Evolutionary conservation across 2,797 vertebrate species (phyloP).

Genomic region (Parambassis ranga): DNA sequence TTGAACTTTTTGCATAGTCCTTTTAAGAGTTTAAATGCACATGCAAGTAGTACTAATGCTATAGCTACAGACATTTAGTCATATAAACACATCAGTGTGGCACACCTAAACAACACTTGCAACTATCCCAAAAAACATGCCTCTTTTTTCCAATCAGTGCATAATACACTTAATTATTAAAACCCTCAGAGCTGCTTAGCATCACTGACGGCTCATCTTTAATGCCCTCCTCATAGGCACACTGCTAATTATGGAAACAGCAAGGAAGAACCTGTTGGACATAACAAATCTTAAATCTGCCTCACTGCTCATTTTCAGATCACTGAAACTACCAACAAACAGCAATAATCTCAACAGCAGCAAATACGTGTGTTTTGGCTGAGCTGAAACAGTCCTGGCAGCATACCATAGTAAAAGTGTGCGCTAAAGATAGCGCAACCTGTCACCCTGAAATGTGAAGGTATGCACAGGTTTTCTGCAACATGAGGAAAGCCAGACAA

Average conservation of each 20-base stretch:
- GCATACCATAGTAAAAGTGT: not conserved
- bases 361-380: not conserved
- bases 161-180: not conserved
- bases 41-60: not conserved
- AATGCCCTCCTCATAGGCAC: not conserved
- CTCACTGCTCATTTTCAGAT: not conserved
- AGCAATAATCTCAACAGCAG: not conserved
- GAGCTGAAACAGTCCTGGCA: not conserved
- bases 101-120: not conserved
- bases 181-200: not conserved
- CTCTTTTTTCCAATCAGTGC: not conserved
- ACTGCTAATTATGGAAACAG: not conserved
- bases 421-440: not conserved
- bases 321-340: not conserved
- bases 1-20: no score
- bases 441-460: not conserved
- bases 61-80: not conserved
- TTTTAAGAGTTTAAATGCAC: no score
- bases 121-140: not conserved
- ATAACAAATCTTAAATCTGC: not conserved
- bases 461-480: not conserved
- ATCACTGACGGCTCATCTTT: not conserved
- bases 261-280: not conserved
- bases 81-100: not conserved
- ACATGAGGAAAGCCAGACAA: slow-evolving; percentile 5